These are phyloP conservation scores for Bubalus kerabau DNA, from an alignment of 2,113 vertebrate genomes.

Conservation along the genomic window DNA sequence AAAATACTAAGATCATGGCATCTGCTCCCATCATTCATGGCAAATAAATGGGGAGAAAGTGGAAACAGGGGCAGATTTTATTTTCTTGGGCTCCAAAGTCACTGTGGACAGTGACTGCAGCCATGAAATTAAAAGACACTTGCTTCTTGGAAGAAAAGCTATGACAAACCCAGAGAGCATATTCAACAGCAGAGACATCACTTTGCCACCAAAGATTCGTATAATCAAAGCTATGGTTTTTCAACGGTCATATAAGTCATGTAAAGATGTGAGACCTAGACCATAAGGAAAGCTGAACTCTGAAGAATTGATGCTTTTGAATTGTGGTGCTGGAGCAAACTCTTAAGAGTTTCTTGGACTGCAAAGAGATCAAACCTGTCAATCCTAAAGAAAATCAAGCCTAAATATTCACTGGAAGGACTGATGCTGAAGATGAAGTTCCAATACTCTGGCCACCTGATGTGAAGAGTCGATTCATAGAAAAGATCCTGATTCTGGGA, in stretches of 20 bases:
- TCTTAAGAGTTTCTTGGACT: background rate
- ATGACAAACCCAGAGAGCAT: background rate
- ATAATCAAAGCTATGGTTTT: background rate
- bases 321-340: background rate
- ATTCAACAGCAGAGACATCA: background rate
- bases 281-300: background rate
- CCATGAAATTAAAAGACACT: background rate
- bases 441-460: background rate
- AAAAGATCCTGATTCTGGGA: background rate
- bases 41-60: background rate
- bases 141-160: background rate
- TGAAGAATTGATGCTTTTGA: background rate
- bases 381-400: background rate
- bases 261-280: background rate
- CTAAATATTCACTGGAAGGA: background rate
- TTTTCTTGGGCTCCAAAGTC: background rate
- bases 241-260: background rate
- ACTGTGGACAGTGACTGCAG: background rate
- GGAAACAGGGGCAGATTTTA: background rate
- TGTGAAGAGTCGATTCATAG: background rate
- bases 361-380: background rate
- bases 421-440: background rate
- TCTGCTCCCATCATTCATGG: background rate
- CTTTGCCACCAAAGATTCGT: background rate
- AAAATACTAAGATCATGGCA: background rate